phyloP scores from a whole-genome alignment of 2,888 invertebrate species.

The Cryptocheilus praepositus region DNA sequence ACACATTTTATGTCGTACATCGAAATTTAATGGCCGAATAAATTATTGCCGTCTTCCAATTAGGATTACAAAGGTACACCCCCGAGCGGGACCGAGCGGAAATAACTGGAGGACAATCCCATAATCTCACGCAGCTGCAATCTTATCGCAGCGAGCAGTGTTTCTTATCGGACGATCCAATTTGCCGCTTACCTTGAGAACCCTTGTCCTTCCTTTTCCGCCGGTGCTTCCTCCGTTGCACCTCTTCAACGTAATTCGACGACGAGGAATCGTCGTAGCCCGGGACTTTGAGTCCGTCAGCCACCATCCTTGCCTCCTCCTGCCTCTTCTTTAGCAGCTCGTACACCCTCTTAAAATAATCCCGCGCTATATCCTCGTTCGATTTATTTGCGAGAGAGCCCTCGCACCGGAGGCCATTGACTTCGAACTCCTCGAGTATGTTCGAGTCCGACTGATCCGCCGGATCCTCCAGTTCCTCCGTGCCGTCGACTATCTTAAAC shows the following conservation, averaged over 20 bases:
- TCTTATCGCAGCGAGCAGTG: too few species aligned
- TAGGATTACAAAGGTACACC: too few species aligned
- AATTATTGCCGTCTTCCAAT: too few species aligned
- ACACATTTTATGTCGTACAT: too few species aligned
- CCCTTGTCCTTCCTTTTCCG: constrained; percentile 52
- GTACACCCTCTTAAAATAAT: constrained; percentile 70
- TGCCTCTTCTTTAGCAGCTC: constrained; percentile 65
- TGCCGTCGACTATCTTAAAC: constrained; percentile 67
- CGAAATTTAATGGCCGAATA: too few species aligned
- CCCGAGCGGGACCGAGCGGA: too few species aligned
- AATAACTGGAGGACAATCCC: too few species aligned
- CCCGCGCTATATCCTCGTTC: constrained; percentile 63
- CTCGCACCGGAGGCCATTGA: constrained; percentile 27
- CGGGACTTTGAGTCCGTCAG: constrained; percentile 38
- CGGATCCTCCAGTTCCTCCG: constrained; percentile 44
- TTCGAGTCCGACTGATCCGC: constrained; percentile 21
- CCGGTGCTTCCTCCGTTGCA: constrained; percentile 52
- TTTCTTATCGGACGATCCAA: too few species aligned
- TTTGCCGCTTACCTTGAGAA: constrained; percentile 40
- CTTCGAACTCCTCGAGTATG: constrained; percentile 9
- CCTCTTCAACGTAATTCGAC: constrained; percentile 57
- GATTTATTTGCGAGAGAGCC: constrained; percentile 49
- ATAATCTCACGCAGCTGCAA: background rate
- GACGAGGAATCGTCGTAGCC: constrained; percentile 62
- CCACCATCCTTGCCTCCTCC: constrained; percentile 40